Evolutionary conservation across 2,113 vertebrate genomes (phyloP), one percentile per base, ranked within the genome.

Genomic region (Mustela nigripes): DNA sequence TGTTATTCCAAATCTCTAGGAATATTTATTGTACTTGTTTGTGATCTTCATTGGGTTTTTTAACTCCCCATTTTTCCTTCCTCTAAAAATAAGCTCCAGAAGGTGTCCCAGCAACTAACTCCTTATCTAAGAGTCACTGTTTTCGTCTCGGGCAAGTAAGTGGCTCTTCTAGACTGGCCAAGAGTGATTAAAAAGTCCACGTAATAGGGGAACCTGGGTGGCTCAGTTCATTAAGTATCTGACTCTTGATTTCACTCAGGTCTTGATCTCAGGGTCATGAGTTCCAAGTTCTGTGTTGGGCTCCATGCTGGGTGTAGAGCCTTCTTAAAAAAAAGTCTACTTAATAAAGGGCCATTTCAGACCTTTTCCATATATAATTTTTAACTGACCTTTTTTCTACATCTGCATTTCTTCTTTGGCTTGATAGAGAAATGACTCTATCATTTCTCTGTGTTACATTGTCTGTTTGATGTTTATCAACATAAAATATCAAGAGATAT

Each of bases 401-500:
- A 7, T 9, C 22, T 56, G 48, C 87, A 5, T 45, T 83, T 11
- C 65, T 56, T 94, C 76, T 86, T 84, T 90, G 7, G 26, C 39
- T 89, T 95, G 42, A 42, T 42, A 42, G 42, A 42, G 42, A 42
- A 42, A 42, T 42, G 42, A 60, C 19, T 74, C 22, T 90, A 0
- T 39, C 71, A 79, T 95, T 85, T 93, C 45, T 50, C 67, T 90
- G 1, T 76, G 39, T 94, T 71, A 91, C 58, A 97, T 45, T 11
- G 22, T 89, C 56, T 94, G 60, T 79, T 94, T 97, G 87, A 89
- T 80, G 97, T 80, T 79, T 53, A 50, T 28, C 74, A 96, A 19
- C 24, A 24, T 89, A 16, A 11, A 60, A 12, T 92, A 22, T 65
- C 31, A 89, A 94, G 62, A 88, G 60, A 63, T 88, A 22, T 28